These are phyloP conservation scores for Hippocampus guttulatus DNA, from an alignment of 2,113 vertebrate genomes.

Conservation along the genomic window DNA sequence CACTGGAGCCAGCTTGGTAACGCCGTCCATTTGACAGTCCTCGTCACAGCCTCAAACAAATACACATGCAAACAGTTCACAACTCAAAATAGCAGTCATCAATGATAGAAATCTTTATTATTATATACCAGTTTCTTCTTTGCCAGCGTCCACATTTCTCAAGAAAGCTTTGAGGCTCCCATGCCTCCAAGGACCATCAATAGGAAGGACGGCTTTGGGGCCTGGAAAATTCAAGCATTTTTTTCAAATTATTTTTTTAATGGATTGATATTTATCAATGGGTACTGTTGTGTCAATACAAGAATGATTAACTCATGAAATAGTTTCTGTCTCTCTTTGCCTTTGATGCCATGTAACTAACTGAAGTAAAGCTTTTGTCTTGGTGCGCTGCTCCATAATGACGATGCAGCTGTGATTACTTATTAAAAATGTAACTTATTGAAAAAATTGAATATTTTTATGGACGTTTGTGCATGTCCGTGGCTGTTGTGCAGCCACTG, in stretches of 20 bases:
- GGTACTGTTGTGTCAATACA: no score
- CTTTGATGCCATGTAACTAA: no score
- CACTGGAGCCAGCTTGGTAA: constrained; percentile 62
- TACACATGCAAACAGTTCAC: neutral
- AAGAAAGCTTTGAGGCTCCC: constrained; percentile 65
- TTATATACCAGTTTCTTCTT: constrained; percentile 60
- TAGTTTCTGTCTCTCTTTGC: neutral
- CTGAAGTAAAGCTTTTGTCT: constrained; percentile 6
- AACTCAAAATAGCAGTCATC: neutral
- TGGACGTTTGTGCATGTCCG: neutral
- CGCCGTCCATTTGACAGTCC: constrained; percentile 65
- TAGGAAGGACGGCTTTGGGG: constrained; percentile 63
- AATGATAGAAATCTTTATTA: neutral
- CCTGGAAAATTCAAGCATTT: constrained; percentile 29
- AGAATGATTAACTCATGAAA: neutral
- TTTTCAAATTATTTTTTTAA: neutral
- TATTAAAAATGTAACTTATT: constrained; percentile 10
- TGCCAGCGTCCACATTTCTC: constrained; percentile 64
- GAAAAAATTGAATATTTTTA: constrained; percentile 16
- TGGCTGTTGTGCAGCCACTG: neutral
- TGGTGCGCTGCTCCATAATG: constrained; percentile 7
- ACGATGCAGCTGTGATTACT: constrained; percentile 14
- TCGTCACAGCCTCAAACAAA: constrained; percentile 48
- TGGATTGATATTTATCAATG: neutral
- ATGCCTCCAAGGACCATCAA: constrained; percentile 65